Evolutionary conservation across 2,113 vertebrate genomes (phyloP), one percentile per base, ranked within the genome.

Genomic region (Porphyrio hochstetteri): DNA sequence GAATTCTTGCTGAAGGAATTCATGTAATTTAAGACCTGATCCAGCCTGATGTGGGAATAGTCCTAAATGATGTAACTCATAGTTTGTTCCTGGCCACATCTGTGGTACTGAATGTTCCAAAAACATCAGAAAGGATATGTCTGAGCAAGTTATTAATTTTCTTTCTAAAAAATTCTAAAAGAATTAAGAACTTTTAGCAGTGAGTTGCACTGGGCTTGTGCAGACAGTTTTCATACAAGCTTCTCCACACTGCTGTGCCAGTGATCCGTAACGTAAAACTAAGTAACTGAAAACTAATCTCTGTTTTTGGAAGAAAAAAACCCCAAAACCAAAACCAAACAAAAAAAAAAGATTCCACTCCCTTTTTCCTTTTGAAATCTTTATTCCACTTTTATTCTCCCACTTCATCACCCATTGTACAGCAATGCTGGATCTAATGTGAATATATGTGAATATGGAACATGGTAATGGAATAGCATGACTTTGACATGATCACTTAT

Each of bases 61-160:
- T 75, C 42, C 61, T 96, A 92, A 86, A 90, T 93, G 40, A 86
- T 52, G 56, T 63, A 90, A 83, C 56, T 83, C 88, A 46, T 36
- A 83, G 76, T 75, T 71, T 71, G 18, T 91, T 95, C 52, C 83
- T 78, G 52, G 56, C 36, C 88, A 91, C 76, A 94, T 95, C 80
- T 95, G 86, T 81, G 86, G 44, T 83, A 93, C 57, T 76, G 72
- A 82, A 75, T 52, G 68, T 94, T 92, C 88, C 91, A 91, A 86
- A 94, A 81, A 71, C 92, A 91, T 86, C 69, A 82, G 85, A 93
- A 94, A 92, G 68, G 92, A 96, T 92, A 48, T 83, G 94, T 80
- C 88, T 95, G 80, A 96, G 69, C 93, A 93, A 78, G 92, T 92
- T 84, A 57, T 44, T 88, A 0, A 92, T 93, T 88, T 93, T 92